Conservation (phyloP, 2,113 vertebrate species). For the Poecilia latipinna region DNA sequence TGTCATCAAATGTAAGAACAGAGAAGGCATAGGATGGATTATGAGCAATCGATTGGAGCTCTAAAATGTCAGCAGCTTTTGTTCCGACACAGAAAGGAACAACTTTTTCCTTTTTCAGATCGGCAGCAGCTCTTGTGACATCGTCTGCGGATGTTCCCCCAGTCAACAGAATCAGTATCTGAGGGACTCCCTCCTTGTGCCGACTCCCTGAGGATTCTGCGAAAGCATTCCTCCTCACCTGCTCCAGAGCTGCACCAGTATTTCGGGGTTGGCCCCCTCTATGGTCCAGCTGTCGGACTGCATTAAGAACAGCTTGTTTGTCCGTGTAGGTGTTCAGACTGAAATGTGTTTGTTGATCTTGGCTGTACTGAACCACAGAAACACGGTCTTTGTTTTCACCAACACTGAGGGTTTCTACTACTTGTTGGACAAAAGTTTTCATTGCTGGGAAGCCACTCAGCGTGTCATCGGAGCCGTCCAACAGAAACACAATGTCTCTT, state of each 20-base stretch:
- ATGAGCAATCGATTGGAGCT: conserved; percentile 78
- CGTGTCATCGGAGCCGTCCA: conserved; percentile 80
- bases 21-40: conserved; percentile 75
- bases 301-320: conserved; percentile 66
- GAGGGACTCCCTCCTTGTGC: conserved; percentile 73
- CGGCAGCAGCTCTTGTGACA: conserved; percentile 63
- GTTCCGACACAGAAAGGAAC: conserved; percentile 74
- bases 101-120: conserved; percentile 70
- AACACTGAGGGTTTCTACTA: conserved; percentile 73
- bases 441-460: conserved; percentile 80
- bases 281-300: conserved; percentile 68
- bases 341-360: conserved; percentile 71
- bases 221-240: conserved; percentile 69
- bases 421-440: conserved; percentile 82
- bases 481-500: conserved; percentile 81
- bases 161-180: conserved; percentile 78
- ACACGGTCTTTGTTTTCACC: conserved; percentile 71
- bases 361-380: conserved; percentile 80
- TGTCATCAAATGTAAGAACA: conserved; percentile 69
- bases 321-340: conserved; percentile 69
- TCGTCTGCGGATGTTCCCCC: conserved; percentile 78
- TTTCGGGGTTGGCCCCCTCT: conserved; percentile 71
- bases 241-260: conserved; percentile 75
- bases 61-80: conserved; percentile 79
- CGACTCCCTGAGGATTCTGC: conserved; percentile 72